A percentile compares a stretch with the other conserved stretches of the same genome.
phyloP scores from a whole-genome alignment of 53 echinoderm and acorn worm species.

The Henricia sp. region DNA sequence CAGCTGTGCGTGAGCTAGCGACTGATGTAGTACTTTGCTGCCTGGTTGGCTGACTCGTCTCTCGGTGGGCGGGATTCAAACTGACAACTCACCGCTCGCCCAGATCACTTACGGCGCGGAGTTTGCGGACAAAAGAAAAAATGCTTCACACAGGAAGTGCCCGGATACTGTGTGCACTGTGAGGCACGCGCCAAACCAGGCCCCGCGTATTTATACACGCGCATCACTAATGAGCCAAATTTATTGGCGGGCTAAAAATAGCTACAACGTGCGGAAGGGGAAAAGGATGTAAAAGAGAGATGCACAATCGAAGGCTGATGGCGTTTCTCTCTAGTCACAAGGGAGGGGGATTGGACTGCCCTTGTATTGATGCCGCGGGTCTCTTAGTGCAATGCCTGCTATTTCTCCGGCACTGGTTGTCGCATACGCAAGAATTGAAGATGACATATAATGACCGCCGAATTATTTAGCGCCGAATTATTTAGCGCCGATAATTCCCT shows the following conservation, averaged over 20 bases:
- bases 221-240: conserved; percentile 51
- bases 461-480: conserved; percentile 61
- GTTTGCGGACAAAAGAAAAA: not conserved
- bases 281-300: not conserved
- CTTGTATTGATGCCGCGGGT: not conserved
- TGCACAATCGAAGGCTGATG: conserved; percentile 6
- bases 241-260: conserved; percentile 58
- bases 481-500: too few species aligned
- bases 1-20: too few species aligned
- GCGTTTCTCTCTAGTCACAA: not conserved
- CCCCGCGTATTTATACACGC: not conserved
- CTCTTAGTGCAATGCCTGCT: conserved; percentile 2
- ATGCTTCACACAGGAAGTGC: conserved; percentile 28
- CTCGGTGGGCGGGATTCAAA: conserved; percentile 46
- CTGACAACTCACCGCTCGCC: conserved; percentile 31
- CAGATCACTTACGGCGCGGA: conserved; percentile 45
- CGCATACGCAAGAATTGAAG: not conserved
- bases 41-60: conserved; percentile 38
- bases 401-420: conserved; percentile 53
- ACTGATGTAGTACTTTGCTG: not conserved
- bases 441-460: conserved; percentile 47
- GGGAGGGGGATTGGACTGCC: conserved; percentile 33
- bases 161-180: conserved; percentile 11
- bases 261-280: not conserved
- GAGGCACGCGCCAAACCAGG: not conserved